A percentile compares a stretch with the other conserved stretches of the same genome.
phyloP scores from a whole-genome alignment of 2,113 vertebrate genomes.

The Pollimyrus isidori region DNA sequence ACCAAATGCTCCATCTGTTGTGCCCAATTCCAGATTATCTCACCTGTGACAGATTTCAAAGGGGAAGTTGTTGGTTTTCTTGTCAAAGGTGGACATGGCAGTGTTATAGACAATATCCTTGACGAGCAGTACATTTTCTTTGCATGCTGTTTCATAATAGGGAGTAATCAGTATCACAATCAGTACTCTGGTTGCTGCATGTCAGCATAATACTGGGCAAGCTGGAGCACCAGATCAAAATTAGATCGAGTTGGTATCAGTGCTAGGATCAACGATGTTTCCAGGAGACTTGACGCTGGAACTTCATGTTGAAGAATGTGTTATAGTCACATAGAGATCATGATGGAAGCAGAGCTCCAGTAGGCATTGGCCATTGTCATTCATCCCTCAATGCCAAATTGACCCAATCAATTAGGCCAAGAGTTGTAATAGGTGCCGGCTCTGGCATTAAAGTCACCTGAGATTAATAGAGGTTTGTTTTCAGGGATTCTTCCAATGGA shows the following conservation, averaged over 20 bases:
- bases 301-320: conserved; percentile 18
- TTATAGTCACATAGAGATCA: conserved; percentile 17
- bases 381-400: neutral
- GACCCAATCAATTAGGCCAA: neutral
- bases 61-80: neutral
- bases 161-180: neutral
- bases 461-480: neutral
- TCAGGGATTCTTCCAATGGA: neutral
- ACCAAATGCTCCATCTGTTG: neutral
- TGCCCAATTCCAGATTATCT: neutral
- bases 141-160: neutral
- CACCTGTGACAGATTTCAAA: neutral
- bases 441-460: neutral
- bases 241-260: conserved; percentile 19
- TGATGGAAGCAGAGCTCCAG: conserved; percentile 17
- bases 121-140: neutral
- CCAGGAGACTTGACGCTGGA: conserved; percentile 14
- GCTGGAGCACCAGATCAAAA: neutral
- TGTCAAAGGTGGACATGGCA: neutral
- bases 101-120: neutral
- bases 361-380: neutral
- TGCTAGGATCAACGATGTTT: neutral
- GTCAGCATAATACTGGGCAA: neutral
- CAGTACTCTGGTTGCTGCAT: neutral
- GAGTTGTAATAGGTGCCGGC: neutral